These are phyloP conservation scores for Prolemur simus DNA, from an alignment of 2,113 vertebrate genomes.

Conservation along the genomic window DNA sequence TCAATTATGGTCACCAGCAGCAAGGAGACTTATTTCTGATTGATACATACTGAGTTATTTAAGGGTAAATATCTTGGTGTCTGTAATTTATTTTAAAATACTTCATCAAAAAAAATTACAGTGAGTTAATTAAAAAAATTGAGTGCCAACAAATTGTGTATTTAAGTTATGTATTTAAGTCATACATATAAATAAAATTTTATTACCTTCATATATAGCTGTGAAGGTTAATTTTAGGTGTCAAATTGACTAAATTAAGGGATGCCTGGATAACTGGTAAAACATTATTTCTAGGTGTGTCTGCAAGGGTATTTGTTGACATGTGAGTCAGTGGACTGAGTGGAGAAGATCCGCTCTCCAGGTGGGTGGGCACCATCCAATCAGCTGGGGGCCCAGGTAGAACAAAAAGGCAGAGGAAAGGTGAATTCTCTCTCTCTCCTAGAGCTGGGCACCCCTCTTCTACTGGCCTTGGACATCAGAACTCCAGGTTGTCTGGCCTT, in stretches of 20 bases:
- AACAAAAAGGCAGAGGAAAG: background rate
- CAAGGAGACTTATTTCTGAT: background rate
- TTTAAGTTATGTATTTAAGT: background rate
- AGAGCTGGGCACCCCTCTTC: background rate
- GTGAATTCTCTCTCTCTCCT: background rate
- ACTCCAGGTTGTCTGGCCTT: background rate
- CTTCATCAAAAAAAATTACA: background rate
- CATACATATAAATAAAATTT: background rate
- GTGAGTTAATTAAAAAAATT: background rate
- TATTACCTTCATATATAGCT: background rate
- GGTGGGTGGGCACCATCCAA: background rate
- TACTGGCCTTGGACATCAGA: background rate
- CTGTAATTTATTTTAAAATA: background rate
- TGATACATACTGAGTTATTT: background rate
- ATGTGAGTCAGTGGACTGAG: background rate
- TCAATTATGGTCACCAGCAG: background rate
- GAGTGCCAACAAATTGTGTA: background rate
- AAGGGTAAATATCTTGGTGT: background rate
- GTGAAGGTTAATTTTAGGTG: background rate
- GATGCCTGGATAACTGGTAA: background rate
- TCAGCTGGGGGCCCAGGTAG: background rate
- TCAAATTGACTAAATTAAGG: background rate
- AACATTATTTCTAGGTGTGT: background rate
- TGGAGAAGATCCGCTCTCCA: background rate
- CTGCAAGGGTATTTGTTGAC: background rate